Evolutionary conservation across 1,140 invertebrate species (phyloP).

Genomic region (Zaprionus gabonicus): DNA sequence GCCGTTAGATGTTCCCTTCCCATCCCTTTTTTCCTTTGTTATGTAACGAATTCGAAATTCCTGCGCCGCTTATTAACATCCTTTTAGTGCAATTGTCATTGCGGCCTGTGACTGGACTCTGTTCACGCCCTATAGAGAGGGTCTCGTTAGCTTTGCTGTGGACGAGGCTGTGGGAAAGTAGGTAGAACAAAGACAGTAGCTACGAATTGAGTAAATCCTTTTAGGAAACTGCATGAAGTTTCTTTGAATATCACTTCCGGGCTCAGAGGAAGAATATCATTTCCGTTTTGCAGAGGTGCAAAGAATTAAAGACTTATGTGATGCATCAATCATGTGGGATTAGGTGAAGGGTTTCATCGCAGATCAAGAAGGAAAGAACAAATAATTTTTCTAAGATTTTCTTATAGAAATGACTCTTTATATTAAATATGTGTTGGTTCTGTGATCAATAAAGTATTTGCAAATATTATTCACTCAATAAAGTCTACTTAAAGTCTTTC

Average conservation of each 20-base stretch:
- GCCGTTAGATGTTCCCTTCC: conserved; percentile 30
- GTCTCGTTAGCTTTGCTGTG: not conserved
- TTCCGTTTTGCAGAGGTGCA: not conserved
- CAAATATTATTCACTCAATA: too few relatives aligned
- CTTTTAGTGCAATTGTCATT: conserved; percentile 52
- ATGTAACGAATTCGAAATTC: conserved; percentile 60
- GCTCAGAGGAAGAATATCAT: not conserved
- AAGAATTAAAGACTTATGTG: not conserved
- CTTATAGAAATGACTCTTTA: too few relatives aligned
- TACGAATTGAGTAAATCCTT: conserved; percentile 13
- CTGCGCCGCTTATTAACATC: conserved; percentile 69
- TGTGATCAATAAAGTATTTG: too few relatives aligned
- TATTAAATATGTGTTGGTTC: too few relatives aligned
- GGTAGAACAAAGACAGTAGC: conserved; percentile 4
- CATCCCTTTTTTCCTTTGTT: conserved; percentile 24
- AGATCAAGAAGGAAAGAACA: not conserved
- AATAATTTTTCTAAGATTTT: too few relatives aligned
- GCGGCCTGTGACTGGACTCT: not conserved
- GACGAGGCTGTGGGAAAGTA: conserved; percentile 11
- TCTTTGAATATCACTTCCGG: not conserved
- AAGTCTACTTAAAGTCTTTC: not conserved
- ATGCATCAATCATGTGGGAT: not conserved
- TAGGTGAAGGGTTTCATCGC: not conserved
- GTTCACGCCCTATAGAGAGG: conserved; percentile 20
- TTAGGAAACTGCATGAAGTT: conserved; percentile 20